Evolutionary conservation across 2,888 invertebrate genomes (phyloP).

Genomic region (Meandrusa payeni): DNA sequence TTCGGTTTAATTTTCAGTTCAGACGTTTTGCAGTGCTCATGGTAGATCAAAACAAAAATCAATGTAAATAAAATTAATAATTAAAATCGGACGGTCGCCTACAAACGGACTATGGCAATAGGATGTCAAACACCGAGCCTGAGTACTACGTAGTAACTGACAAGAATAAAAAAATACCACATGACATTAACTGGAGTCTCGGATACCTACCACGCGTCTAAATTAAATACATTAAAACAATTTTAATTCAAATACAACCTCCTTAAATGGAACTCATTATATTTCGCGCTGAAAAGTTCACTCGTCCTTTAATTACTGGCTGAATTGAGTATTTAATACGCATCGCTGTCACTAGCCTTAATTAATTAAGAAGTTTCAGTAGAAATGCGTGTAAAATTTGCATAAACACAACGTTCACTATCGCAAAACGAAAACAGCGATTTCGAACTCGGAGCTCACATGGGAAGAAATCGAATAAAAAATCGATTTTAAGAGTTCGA

Average conservation of each 20-base stretch:
- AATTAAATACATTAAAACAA: too few species aligned
- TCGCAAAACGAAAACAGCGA: constrained; percentile 68
- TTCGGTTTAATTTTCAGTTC: too few species aligned
- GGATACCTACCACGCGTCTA: too few species aligned
- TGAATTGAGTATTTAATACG: constrained; percentile 23
- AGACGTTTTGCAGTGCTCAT: too few species aligned
- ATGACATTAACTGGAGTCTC: too few species aligned
- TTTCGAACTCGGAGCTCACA: constrained; percentile 62
- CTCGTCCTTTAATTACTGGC: constrained; percentile 18
- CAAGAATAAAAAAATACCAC: too few species aligned
- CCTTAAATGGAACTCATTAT: not conserved
- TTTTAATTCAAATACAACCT: not conserved
- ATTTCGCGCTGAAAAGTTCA: constrained; percentile 20
- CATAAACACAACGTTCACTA: constrained; percentile 73
- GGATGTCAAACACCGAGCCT: too few species aligned
- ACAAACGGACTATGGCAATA: too few species aligned
- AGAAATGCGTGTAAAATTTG: constrained; percentile 76
- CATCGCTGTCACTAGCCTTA: constrained; percentile 31
- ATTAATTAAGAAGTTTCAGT: constrained; percentile 78
- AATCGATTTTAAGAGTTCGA: constrained; percentile 79
- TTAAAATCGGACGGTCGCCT: too few species aligned
- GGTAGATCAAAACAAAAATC: too few species aligned
- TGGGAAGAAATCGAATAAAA: constrained; percentile 73
- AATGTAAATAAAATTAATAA: too few species aligned
- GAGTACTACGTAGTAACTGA: too few species aligned